phyloP scores from a whole-genome alignment of 2,797 vertebrate species.

The Scolopax bukidnonensis region DNA sequence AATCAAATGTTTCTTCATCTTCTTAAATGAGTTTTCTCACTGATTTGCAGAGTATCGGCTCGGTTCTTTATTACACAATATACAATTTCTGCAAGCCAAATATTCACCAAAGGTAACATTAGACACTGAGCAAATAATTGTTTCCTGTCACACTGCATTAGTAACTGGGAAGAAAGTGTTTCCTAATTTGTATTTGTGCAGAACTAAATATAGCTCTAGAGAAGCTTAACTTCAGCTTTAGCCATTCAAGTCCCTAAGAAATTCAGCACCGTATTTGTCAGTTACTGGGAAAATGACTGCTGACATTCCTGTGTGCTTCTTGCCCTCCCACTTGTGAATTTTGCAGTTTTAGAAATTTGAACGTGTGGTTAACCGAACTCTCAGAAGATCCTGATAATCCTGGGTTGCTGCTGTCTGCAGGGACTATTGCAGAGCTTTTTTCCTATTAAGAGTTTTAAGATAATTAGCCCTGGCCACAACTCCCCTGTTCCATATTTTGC shows the following conservation, averaged over 20 bases:
- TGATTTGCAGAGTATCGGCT: conserved; percentile 1
- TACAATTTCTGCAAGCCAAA: background rate
- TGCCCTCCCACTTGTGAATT: background rate
- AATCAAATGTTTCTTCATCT: conserved; percentile 28
- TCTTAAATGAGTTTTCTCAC: conserved; percentile 14
- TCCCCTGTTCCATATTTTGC: background rate
- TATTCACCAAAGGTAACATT: conserved; percentile 59
- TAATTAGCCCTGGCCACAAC: background rate
- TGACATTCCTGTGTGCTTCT: background rate
- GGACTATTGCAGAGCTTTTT: background rate
- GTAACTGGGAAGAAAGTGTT: conserved; percentile 48
- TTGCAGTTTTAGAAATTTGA: background rate
- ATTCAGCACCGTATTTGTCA: background rate
- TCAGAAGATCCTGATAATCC: background rate
- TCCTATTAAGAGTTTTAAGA: background rate
- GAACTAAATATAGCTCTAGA: conserved; percentile 44
- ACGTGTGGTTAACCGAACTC: background rate
- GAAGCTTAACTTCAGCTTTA: conserved; percentile 27
- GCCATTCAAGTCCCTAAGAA: background rate
- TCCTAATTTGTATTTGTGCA: conserved; percentile 44
- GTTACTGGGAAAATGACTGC: background rate
- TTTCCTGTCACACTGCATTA: conserved; percentile 55
- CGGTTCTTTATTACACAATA: background rate
- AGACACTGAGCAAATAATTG: conserved; percentile 56
- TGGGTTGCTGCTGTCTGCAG: background rate